These are phyloP conservation scores for Diprion similis DNA, from an alignment of 1,140 invertebrate genomes.

Conservation along the genomic window DNA sequence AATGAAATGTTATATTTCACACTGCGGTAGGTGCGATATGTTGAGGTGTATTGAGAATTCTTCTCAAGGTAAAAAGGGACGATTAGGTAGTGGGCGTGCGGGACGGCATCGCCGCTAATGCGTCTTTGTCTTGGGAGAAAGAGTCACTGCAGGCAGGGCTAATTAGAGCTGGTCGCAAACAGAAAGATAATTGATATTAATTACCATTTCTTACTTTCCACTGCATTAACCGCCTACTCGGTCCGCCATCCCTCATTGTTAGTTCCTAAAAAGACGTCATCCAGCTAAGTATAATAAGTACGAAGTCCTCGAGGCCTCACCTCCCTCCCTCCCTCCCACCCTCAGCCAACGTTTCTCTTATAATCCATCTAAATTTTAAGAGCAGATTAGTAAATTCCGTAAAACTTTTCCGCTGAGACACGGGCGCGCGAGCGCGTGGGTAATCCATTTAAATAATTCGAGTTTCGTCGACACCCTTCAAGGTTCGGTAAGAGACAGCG, in stretches of 20 bases:
- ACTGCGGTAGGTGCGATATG: too few species aligned
- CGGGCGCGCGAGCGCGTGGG: conserved; percentile 19
- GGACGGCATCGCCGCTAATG: conserved; percentile 34
- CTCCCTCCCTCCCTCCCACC: not conserved
- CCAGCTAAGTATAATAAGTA: conserved; percentile 59
- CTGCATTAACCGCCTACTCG: conserved; percentile 61
- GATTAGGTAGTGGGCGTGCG: too few species aligned
- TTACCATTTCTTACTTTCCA: conserved; percentile 59
- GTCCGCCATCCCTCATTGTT: conserved; percentile 61
- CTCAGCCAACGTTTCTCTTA: conserved; percentile 41
- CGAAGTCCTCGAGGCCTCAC: conserved; percentile 37
- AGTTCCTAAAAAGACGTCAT: conserved; percentile 56
- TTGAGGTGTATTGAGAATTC: too few species aligned
- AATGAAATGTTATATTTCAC: too few species aligned
- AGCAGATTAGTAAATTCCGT: conserved; percentile 50
- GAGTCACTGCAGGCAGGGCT: conserved; percentile 39
- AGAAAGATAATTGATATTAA: conserved; percentile 62
- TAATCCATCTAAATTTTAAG: conserved; percentile 63
- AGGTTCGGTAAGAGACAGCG: not conserved
- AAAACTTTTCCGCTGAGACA: conserved; percentile 50
- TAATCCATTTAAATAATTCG: conserved; percentile 63
- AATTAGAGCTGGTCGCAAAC: conserved; percentile 55
- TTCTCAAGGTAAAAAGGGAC: too few species aligned
- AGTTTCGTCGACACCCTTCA: conserved; percentile 42
- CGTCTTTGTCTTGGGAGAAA: conserved; percentile 49